Evolutionary conservation across 2,797 vertebrate species (phyloP).

Genomic region (Betta splendens): DNA sequence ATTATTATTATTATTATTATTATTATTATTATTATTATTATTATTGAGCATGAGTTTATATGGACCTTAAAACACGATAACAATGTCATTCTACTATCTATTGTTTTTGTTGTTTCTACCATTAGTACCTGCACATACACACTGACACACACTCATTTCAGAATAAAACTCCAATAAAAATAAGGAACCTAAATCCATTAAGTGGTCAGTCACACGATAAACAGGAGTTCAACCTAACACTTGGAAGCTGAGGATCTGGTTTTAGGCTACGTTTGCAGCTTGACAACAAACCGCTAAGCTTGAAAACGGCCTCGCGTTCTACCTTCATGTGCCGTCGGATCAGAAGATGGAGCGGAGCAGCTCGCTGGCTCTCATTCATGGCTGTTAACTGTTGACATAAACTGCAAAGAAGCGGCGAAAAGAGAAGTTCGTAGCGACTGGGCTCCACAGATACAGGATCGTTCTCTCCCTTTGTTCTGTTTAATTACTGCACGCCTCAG

Average conservation of each 20-base stretch:
- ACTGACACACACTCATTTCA: background rate
- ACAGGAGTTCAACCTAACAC: background rate
- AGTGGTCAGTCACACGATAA: background rate
- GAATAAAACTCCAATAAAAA: background rate
- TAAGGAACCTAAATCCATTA: background rate
- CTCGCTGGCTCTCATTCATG: no score
- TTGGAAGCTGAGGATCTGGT: background rate
- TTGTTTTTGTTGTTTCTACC: constrained; percentile 32
- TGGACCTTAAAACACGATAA: constrained; percentile 81
- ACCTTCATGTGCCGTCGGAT: no score
- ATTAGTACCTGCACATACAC: background rate
- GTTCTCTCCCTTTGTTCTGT: constrained; percentile 8
- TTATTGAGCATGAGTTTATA: constrained; percentile 81
- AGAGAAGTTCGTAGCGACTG: constrained; percentile 10
- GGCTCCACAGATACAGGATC: constrained; percentile 26
- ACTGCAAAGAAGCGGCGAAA: constrained; percentile 9
- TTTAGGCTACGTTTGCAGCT: constrained; percentile 14
- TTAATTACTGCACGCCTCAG: constrained; percentile 35
- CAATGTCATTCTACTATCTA: constrained; percentile 74
- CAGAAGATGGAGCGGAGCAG: constrained; percentile 18
- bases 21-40: constrained; percentile 67
- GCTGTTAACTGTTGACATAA: constrained; percentile 9
- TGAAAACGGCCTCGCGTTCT: background rate
- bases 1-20: constrained; percentile 54
- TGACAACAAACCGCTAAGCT: background rate